Conservation (phyloP, 1,140 invertebrate genomes). For the Diorhabda sublineata region DNA sequence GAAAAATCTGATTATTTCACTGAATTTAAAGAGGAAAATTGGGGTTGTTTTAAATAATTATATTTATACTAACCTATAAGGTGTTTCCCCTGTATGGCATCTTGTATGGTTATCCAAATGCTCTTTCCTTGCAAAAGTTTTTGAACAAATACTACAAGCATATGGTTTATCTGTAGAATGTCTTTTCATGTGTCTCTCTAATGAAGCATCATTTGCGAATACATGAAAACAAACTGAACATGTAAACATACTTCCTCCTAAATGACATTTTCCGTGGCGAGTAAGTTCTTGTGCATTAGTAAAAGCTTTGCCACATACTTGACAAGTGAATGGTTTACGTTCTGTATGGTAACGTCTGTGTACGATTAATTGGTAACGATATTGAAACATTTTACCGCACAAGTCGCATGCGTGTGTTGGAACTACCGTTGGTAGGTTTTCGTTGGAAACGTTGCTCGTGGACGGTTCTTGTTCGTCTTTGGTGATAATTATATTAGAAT, state of each 20-base stretch:
- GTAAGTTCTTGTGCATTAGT: slow-evolving; percentile 70
- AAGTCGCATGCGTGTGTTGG: slow-evolving; percentile 74
- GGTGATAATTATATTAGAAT: slow-evolving; percentile 44
- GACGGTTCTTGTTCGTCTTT: slow-evolving; percentile 56
- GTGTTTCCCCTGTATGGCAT: slow-evolving; percentile 81
- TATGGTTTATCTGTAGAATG: slow-evolving; percentile 78
- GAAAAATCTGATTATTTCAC: too few relatives aligned
- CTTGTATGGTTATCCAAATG: slow-evolving; percentile 79
- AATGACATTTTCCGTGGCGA: slow-evolving; percentile 74
- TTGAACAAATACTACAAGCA: slow-evolving; percentile 76
- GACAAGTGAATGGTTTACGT: slow-evolving; percentile 77
- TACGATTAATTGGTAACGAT: slow-evolving; percentile 79
- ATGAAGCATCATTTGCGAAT: slow-evolving; percentile 64
- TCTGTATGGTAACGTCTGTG: slow-evolving; percentile 81
- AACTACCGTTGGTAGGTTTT: slow-evolving; percentile 50
- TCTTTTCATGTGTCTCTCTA: slow-evolving; percentile 72
- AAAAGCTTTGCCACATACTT: slow-evolving; percentile 76
- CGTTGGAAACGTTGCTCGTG: slow-evolving; percentile 49
- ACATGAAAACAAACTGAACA: slow-evolving; percentile 71
- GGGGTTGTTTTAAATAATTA: too few relatives aligned
- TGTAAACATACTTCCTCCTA: slow-evolving; percentile 70
- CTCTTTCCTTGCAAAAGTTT: slow-evolving; percentile 82
- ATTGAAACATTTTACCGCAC: slow-evolving; percentile 81
- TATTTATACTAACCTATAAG: slow-evolving; percentile 52
- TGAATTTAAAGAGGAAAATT: too few relatives aligned